phyloP scores from a whole-genome alignment of 2,113 vertebrate species.

The Heterocephalus glaber region DNA sequence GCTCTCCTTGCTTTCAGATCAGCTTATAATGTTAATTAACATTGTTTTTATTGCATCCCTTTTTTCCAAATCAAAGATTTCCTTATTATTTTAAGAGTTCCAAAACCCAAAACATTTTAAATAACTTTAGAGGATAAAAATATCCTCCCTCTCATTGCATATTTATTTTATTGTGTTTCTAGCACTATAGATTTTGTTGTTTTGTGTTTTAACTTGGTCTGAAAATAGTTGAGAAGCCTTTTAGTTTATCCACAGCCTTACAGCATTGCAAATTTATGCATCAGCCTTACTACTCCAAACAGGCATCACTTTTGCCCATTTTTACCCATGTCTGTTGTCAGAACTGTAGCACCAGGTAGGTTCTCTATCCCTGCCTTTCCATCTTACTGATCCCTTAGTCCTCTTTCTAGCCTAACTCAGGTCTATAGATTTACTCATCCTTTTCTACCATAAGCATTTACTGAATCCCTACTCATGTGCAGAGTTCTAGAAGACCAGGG shows the following conservation, averaged over 20 bases:
- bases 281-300: not conserved
- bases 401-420: not conserved
- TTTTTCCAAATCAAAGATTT: not conserved
- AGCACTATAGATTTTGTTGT: not conserved
- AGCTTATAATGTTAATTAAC: not conserved
- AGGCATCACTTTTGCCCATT: not conserved
- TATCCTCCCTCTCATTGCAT: not conserved
- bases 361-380: not conserved
- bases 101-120: constrained; percentile 32
- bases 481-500: not conserved
- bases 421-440: not conserved
- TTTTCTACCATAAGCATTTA: not conserved
- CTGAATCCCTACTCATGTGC: not conserved
- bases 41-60: not conserved
- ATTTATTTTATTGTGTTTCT: constrained; percentile 17
- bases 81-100: not conserved
- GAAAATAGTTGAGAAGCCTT: constrained; percentile 6
- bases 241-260: not conserved
- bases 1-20: not conserved
- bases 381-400: not conserved
- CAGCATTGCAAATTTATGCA: not conserved
- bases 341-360: not conserved
- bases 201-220: constrained; percentile 6
- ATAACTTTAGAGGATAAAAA: constrained; percentile 47
- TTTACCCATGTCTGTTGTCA: not conserved